Evolutionary conservation across 2,888 invertebrate species (phyloP).

Genomic region (Tinea trinotella): DNA sequence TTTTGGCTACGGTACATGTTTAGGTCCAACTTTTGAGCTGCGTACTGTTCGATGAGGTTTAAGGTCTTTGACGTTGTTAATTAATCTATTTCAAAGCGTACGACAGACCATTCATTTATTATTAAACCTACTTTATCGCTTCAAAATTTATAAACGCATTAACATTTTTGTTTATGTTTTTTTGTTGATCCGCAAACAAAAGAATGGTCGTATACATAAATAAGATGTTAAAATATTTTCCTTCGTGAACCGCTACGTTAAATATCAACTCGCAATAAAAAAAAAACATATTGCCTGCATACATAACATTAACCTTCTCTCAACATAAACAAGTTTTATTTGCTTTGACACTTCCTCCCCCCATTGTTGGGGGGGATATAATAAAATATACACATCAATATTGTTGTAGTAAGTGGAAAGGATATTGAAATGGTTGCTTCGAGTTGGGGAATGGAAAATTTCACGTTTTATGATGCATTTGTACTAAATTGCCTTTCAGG

Average conservation of each 20-base stretch:
- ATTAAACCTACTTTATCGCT: too few relatives aligned
- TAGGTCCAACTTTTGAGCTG: not conserved
- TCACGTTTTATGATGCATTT: too few relatives aligned
- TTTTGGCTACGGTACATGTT: slow-evolving; percentile 35
- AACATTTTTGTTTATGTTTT: too few relatives aligned
- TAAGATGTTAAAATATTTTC: not conserved
- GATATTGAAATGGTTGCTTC: not conserved
- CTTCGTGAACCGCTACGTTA: not conserved
- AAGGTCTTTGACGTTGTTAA: not conserved
- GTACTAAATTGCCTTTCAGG: too few relatives aligned
- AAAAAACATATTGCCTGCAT: not conserved
- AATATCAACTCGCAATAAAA: slow-evolving; percentile 3
- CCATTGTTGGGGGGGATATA: not conserved
- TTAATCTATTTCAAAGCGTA: not conserved
- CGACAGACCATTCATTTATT: too few relatives aligned
- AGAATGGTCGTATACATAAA: not conserved
- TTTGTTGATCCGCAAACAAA: not conserved
- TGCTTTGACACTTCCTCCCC: not conserved
- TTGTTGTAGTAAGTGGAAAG: not conserved
- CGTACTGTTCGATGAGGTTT: not conserved
- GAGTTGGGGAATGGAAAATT: not conserved
- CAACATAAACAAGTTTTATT: not conserved
- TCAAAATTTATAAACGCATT: too few relatives aligned
- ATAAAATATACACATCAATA: not conserved
- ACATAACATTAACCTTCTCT: slow-evolving; percentile 5